Evolutionary conservation across 1,140 invertebrate genomes (phyloP).

Genomic region (Heliconius melpomene): DNA sequence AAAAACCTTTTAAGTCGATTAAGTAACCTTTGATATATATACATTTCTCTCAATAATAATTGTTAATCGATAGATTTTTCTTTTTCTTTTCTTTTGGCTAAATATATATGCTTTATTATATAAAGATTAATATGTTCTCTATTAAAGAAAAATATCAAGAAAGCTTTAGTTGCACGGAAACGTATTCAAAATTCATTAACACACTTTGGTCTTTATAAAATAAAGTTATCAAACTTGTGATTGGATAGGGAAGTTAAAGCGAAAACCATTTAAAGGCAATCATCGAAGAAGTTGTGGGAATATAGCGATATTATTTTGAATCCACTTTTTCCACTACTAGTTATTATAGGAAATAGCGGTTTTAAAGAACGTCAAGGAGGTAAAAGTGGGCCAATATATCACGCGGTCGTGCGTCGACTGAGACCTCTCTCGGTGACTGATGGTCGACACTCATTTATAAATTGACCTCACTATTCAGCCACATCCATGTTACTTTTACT

Average conservation of each 20-base stretch:
- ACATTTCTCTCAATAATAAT: too few species aligned
- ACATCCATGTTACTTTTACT: not conserved
- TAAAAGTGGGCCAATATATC: slow-evolving; percentile 59
- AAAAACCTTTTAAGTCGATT: too few species aligned
- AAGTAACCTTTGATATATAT: too few species aligned
- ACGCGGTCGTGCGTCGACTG: slow-evolving; percentile 43
- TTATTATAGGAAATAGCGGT: slow-evolving; percentile 50
- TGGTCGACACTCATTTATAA: slow-evolving; percentile 61
- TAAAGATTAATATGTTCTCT: not conserved
- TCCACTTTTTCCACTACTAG: slow-evolving; percentile 46
- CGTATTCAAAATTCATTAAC: slow-evolving; percentile 22
- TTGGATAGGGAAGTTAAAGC: slow-evolving; percentile 60
- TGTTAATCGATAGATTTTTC: too few species aligned
- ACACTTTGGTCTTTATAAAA: slow-evolving; percentile 44
- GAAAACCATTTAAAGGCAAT: slow-evolving; percentile 69
- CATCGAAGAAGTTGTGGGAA: slow-evolving; percentile 50
- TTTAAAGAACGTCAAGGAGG: slow-evolving; percentile 65
- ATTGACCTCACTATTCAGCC: slow-evolving; percentile 57
- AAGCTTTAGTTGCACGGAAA: not conserved
- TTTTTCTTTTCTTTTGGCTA: too few species aligned
- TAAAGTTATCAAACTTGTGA: slow-evolving; percentile 60
- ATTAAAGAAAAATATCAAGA: not conserved
- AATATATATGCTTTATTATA: too few species aligned
- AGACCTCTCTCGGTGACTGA: slow-evolving; percentile 51
- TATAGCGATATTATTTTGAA: slow-evolving; percentile 54